Evolutionary conservation across 2,113 vertebrate species (phyloP).

Genomic region (Oncorhynchus clarkii): DNA sequence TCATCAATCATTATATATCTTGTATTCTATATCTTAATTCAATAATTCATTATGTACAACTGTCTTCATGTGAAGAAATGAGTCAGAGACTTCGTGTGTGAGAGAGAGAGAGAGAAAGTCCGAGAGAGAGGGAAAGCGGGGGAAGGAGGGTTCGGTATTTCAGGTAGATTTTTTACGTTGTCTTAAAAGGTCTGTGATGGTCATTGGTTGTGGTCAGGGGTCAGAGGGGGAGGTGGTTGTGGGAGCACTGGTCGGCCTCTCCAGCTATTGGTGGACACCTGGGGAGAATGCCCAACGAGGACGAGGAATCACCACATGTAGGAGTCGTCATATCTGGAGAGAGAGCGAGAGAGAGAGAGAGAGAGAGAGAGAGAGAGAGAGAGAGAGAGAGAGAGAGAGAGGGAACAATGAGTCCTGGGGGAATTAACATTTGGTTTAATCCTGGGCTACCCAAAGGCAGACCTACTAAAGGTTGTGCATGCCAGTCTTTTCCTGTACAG

Average conservation of each 20-base stretch:
- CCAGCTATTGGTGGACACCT: conserved; percentile 39
- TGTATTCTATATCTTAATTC: conserved; percentile 40
- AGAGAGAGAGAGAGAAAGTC: conserved; percentile 39
- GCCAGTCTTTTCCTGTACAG: no score
- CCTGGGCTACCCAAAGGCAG: no score
- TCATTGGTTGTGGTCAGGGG: conserved; percentile 21
- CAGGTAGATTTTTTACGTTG: neutral
- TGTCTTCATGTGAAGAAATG: conserved; percentile 29
- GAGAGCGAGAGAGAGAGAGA: neutral
- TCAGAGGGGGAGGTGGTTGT: conserved; percentile 14
- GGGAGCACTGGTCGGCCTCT: conserved; percentile 59
- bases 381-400: neutral
- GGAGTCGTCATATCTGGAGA: conserved; percentile 74
- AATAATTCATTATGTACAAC: conserved; percentile 71
- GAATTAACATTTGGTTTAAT: no score
- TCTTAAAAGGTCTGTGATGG: conserved; percentile 30
- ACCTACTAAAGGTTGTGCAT: no score
- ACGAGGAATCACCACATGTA: conserved; percentile 73
- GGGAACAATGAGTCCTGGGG: neutral
- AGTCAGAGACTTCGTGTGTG: conserved; percentile 19
- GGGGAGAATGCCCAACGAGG: conserved; percentile 38
- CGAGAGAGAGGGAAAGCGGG: conserved; percentile 20
- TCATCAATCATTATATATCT: conserved; percentile 34
- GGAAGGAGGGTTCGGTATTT: conserved; percentile 18
- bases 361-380: neutral